Evolutionary conservation across 2,113 vertebrate genomes (phyloP).

Genomic region (Addax nasomaculatus): DNA sequence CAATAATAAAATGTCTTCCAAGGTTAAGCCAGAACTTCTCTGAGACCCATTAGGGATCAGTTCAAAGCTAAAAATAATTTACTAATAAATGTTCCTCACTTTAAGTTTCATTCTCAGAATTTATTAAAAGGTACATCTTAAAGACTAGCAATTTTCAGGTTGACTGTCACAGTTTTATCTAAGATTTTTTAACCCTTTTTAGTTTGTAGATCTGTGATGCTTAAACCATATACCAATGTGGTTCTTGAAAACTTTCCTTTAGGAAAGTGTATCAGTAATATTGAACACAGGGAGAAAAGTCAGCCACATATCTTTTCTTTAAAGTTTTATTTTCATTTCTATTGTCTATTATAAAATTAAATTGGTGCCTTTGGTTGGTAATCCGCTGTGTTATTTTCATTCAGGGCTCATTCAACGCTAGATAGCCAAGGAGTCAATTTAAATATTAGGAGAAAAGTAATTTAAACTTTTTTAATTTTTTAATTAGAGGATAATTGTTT

Average conservation of each 20-base stretch:
- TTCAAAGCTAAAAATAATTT: constrained; percentile 75
- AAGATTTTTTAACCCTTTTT: not conserved
- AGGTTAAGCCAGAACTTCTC: constrained; percentile 67
- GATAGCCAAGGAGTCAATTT: constrained; percentile 15
- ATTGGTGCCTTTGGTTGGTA: not conserved
- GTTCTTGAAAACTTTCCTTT: constrained; percentile 3
- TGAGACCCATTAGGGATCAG: constrained; percentile 71
- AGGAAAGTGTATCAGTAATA: not conserved
- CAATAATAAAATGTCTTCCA: constrained; percentile 73
- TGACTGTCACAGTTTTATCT: constrained; percentile 61
- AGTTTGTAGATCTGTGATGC: not conserved
- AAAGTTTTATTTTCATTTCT: constrained; percentile 44
- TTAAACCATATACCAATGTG: not conserved
- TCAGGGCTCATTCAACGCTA: not conserved
- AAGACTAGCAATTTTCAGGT: constrained; percentile 58
- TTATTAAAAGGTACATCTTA: constrained; percentile 73
- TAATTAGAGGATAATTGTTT: not conserved
- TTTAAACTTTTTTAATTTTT: not conserved
- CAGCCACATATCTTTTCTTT: not conserved
- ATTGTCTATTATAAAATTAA: constrained; percentile 16
- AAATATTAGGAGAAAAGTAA: constrained; percentile 27
- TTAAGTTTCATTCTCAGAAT: constrained; percentile 69
- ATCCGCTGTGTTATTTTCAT: not conserved
- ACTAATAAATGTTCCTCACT: constrained; percentile 72
- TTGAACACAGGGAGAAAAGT: constrained; percentile 12